Percentiles rank a stretch among this genome's conserved stretches.
Conservation (phyloP, 2,797 vertebrate genomes). For the Alexandromys oeconomus region DNA sequence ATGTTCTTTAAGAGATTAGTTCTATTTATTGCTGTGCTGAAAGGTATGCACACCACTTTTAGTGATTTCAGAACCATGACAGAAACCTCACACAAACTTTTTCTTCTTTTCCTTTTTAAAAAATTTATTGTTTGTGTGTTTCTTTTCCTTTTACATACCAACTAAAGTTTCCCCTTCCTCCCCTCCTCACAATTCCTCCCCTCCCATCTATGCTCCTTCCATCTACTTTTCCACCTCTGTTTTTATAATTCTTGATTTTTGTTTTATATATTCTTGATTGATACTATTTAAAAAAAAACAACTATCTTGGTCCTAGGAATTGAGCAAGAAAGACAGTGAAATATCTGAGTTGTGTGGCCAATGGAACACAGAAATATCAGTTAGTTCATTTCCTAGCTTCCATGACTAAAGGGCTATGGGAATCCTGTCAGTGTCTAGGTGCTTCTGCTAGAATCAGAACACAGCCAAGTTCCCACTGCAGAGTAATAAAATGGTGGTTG, state of each 20-base stretch:
- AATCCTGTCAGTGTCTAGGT: slow-evolving; percentile 38
- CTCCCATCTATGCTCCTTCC: background rate
- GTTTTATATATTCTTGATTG: slow-evolving; percentile 39
- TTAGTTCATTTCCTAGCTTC: background rate
- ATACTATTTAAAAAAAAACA: slow-evolving; percentile 56
- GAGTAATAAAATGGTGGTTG: slow-evolving; percentile 66
- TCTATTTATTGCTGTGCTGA: slow-evolving; percentile 39
- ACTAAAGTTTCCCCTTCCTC: background rate
- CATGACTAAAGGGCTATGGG: background rate
- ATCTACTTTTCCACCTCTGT: background rate
- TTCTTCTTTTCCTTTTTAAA: too few relatives aligned
- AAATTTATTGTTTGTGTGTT: background rate
- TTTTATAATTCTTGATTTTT: background rate
- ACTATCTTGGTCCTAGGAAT: slow-evolving; percentile 49
- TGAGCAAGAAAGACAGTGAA: slow-evolving; percentile 7
- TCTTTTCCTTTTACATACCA: background rate
- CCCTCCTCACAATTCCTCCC: background rate
- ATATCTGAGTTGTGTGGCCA: slow-evolving; percentile 38
- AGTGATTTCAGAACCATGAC: slow-evolving; percentile 20
- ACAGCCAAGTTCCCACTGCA: slow-evolving; percentile 34
- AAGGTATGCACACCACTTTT: slow-evolving; percentile 24
- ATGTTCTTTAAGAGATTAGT: slow-evolving; percentile 49
- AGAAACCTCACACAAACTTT: slow-evolving; percentile 22
- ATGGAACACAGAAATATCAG: background rate
- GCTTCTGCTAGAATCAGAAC: slow-evolving; percentile 32